Base-by-base conservation (phyloP, 2,797 vertebrate genomes). In the Anniella stebbinsi region DNA sequence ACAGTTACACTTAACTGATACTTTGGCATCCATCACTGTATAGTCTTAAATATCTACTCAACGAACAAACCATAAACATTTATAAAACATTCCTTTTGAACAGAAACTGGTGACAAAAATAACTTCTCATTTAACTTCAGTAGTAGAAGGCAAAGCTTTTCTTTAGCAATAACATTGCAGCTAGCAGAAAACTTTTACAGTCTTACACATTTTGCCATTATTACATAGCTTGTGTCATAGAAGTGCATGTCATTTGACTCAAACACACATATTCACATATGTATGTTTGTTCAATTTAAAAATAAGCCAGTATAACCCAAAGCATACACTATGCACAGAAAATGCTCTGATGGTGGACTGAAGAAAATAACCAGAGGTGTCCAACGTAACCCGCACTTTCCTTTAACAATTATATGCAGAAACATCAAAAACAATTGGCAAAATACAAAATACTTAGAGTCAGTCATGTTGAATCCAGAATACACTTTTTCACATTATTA, bases 81-180 rank as follows among this genome's bases (percentile, higher is more conserved):
- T 92, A 96, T 90, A 95, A 91, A 96, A 91, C 18, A 87, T 80
- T 92, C 87, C 92, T 90, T 89, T 92, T 94, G 82, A 95, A 92
- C 83, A 94, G 88, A 95, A 93, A 89, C 7, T 83, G 82, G 91
- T 83, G 94, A 92, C 69, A 92, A 95, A 95, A 93, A 76, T 75
- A 89, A 45, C 63, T 83, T 15, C 38, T 72, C 28, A 48, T 94
- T 91, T 92, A 92, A 94, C 93, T 94, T 93, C 91, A 92, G 91
- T 51, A 91, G 63, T 89, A 95, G 94, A 88, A 96, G 93, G 25
- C 80, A 90, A 80, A 92, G 93, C 70, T 93, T 95, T 93, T 77
- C 81, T 77, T 95, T 36, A 96, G 89, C 83, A 94, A 91, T 66
- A 89, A 48, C 89, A 93, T 51, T 60, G 57, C 82, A 93, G 84